Percentiles rank a stretch among this genome's conserved stretches.
These are phyloP conservation scores for Drosophila auraria DNA, from an alignment of 1,140 invertebrate species.

Conservation along the genomic window DNA sequence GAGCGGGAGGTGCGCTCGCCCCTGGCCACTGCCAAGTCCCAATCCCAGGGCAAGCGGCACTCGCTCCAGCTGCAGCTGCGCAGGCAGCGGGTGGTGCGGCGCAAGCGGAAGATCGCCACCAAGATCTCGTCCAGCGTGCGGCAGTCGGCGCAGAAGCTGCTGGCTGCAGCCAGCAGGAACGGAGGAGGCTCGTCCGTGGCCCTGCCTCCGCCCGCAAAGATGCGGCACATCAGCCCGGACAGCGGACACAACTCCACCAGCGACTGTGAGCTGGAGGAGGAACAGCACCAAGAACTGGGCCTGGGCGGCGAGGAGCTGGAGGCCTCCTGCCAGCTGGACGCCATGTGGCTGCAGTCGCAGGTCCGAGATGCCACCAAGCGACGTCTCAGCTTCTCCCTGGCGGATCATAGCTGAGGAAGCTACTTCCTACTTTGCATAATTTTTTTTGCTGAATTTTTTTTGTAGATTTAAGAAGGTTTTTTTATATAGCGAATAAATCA, in stretches of 20 bases:
- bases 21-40: background rate
- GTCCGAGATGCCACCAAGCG: conserved; percentile 71
- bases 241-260: conserved; percentile 82
- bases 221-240: conserved; percentile 77
- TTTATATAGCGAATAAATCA: conserved; percentile 46
- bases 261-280: conserved; percentile 67
- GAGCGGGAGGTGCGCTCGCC: conserved; percentile 76
- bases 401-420: conserved; percentile 43
- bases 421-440: background rate
- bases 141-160: conserved; percentile 71
- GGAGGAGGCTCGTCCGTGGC: background rate
- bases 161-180: conserved; percentile 53
- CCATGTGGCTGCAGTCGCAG: conserved; percentile 59
- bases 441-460: conserved; percentile 56
- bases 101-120: conserved; percentile 71
- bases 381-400: conserved; percentile 73
- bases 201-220: conserved; percentile 24
- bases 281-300: conserved; percentile 9
- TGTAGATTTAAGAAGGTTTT: conserved; percentile 29
- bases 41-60: conserved; percentile 31
- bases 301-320: conserved; percentile 52
- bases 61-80: conserved; percentile 64
- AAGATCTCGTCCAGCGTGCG: conserved; percentile 70
- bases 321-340: conserved; percentile 58
- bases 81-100: conserved; percentile 76